phyloP scores from a whole-genome alignment of 1,140 invertebrate species.

The silkworm (Bombyx mori) region DNA sequence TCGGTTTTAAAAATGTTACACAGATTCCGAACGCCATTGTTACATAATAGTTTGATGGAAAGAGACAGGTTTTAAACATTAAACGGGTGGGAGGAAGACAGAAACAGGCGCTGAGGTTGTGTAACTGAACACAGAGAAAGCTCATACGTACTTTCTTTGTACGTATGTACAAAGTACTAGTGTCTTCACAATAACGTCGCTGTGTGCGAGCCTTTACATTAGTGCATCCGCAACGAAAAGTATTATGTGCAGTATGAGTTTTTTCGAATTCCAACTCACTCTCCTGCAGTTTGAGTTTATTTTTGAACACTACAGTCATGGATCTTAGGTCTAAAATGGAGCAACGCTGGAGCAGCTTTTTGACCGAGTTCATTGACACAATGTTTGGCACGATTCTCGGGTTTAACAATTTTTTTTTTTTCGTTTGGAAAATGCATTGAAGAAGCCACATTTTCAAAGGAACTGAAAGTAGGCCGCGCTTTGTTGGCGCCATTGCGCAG shows the following conservation, averaged over 20 bases:
- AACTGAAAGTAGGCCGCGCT: slow-evolving; percentile 56
- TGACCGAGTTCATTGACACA: slow-evolving; percentile 62
- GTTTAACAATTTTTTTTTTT: slow-evolving; percentile 53
- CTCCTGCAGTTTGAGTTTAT: slow-evolving; percentile 9
- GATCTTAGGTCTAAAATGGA: slow-evolving; percentile 33
- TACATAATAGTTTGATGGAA: slow-evolving; percentile 58
- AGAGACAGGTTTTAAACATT: slow-evolving; percentile 25
- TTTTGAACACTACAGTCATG: slow-evolving; percentile 27
- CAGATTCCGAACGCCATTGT: slow-evolving; percentile 58
- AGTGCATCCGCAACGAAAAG: slow-evolving; percentile 40
- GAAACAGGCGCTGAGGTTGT: slow-evolving; percentile 45
- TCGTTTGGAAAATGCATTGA: slow-evolving; percentile 43
- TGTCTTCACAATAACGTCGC: slow-evolving; percentile 1
- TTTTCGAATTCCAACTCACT: slow-evolving; percentile 16
- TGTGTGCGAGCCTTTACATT: slow-evolving; percentile 52
- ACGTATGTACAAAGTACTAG: slow-evolving; percentile 15
- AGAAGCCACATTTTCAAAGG: slow-evolving; percentile 48
- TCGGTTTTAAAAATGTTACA: slow-evolving; percentile 57
- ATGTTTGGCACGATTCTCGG: slow-evolving; percentile 58
- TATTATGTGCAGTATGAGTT: slow-evolving; percentile 42
- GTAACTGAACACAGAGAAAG: slow-evolving; percentile 66
- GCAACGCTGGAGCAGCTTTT: slow-evolving; percentile 41
- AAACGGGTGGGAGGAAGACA: slow-evolving; percentile 33
- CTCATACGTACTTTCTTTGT: slow-evolving; percentile 64
- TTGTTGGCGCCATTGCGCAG: slow-evolving; percentile 21